These are phyloP conservation scores for Drosophila fulvimacula DNA, from an alignment of 2,888 invertebrate species.

Conservation along the genomic window DNA sequence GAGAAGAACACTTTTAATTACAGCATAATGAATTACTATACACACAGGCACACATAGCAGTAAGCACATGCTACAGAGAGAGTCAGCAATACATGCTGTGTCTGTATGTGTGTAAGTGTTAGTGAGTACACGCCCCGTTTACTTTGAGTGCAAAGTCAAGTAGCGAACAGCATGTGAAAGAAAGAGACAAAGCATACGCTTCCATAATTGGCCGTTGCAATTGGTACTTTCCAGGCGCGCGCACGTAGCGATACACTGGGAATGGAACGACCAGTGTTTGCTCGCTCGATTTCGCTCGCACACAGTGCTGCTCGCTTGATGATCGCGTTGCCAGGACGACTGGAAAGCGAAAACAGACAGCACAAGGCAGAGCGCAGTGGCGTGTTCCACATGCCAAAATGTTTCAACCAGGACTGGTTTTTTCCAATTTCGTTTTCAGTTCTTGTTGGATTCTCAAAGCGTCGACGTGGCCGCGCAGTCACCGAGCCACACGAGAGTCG, in stretches of 20 bases:
- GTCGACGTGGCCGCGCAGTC: constrained; percentile 78
- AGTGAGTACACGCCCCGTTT: constrained; percentile 61
- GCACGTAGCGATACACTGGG: constrained; percentile 42
- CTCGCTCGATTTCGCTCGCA: constrained; percentile 26
- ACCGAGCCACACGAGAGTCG: constrained; percentile 53
- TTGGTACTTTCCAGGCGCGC: constrained; percentile 55
- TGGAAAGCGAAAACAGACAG: constrained; percentile 68
- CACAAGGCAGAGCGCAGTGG: constrained; percentile 21
- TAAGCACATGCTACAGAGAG: constrained; percentile 31
- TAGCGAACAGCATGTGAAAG: constrained; percentile 25
- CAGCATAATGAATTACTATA: constrained; percentile 57
- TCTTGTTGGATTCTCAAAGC: constrained; percentile 85
- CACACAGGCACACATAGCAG: constrained; percentile 16
- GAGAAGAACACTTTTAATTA: constrained; percentile 64
- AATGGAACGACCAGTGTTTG: constrained; percentile 36
- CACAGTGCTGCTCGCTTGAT: constrained; percentile 28
- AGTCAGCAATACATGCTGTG: constrained; percentile 45
- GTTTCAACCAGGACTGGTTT: constrained; percentile 84
- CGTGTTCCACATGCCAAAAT: constrained; percentile 53
- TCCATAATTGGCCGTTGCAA: constrained; percentile 64
- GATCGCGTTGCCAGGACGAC: constrained; percentile 80
- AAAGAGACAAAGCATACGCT: constrained; percentile 47
- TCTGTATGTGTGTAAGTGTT: constrained; percentile 23
- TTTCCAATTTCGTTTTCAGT: constrained; percentile 84
- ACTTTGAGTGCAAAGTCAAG: constrained; percentile 52